Conservation (phyloP, 2,888 invertebrate genomes). For the Platycheirus albimanus region DNA sequence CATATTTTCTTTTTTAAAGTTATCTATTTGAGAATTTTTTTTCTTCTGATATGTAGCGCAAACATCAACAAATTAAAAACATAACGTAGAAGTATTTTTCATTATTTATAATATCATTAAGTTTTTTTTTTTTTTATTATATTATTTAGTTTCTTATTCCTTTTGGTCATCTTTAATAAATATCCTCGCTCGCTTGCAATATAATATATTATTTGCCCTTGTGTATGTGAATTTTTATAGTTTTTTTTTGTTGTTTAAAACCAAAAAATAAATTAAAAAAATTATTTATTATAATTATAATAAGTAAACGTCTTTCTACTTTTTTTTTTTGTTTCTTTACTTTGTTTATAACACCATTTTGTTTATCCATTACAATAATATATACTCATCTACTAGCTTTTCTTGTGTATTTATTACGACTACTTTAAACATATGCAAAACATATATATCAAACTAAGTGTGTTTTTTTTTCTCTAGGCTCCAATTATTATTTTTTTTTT, state of each 20-base stretch:
- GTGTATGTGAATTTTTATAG: constrained; percentile 57
- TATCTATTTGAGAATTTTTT: constrained; percentile 77
- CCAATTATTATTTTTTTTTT: constrained; percentile 55
- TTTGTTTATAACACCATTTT: constrained; percentile 65
- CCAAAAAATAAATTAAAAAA: constrained; percentile 62
- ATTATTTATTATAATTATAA: constrained; percentile 26
- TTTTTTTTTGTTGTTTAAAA: constrained; percentile 29
- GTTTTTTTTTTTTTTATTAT: constrained; percentile 70
- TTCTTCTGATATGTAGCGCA: constrained; percentile 83
- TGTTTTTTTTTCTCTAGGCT: constrained; percentile 54
- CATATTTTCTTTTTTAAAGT: constrained; percentile 65
- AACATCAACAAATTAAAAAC: constrained; percentile 83
- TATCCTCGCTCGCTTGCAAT: constrained; percentile 71
- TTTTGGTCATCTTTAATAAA: constrained; percentile 73
- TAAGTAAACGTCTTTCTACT: constrained; percentile 51
- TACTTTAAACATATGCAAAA: constrained; percentile 70
- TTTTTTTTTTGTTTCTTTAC: constrained; percentile 36
- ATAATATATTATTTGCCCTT: constrained; percentile 67
- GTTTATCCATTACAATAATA: constrained; percentile 69
- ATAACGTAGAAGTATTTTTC: constrained; percentile 66
- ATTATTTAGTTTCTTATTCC: constrained; percentile 62
- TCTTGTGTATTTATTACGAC: constrained; percentile 60
- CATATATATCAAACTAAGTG: constrained; percentile 72
- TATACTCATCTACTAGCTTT: constrained; percentile 64
- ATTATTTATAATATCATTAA: constrained; percentile 64